Percentiles rank a stretch among this genome's conserved stretches.
Conservation (phyloP, 2,888 invertebrate species). For the Drosophila buzzatii region DNA sequence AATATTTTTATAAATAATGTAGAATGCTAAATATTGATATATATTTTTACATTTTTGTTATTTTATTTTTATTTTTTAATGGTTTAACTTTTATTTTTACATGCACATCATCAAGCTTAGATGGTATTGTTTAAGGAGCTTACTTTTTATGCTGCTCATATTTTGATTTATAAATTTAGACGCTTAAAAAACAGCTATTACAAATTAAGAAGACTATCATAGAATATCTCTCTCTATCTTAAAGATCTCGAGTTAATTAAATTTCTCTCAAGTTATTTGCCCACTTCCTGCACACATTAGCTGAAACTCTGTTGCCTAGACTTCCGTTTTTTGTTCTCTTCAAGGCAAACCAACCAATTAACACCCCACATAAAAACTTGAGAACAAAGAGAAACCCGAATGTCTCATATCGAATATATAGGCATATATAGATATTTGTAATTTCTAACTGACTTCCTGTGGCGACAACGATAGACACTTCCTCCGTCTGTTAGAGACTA, state of each 20-base stretch:
- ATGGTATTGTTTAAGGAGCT: no score
- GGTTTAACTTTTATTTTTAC: no score
- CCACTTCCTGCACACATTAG: constrained; percentile 33
- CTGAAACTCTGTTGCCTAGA: constrained; percentile 6
- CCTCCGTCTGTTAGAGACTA: constrained; percentile 40
- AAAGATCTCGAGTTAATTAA: not conserved
- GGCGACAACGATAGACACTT: constrained; percentile 60
- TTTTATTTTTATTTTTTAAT: no score
- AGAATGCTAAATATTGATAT: no score
- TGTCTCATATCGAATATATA: constrained; percentile 30
- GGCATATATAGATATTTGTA: constrained; percentile 10
- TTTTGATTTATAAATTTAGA: no score
- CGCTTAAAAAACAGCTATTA: not conserved
- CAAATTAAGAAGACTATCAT: not conserved
- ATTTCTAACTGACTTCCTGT: constrained; percentile 65
- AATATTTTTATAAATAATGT: no score
- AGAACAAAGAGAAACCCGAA: constrained; percentile 32
- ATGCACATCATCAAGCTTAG: no score
- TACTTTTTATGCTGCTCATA: no score
- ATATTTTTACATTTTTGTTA: no score
- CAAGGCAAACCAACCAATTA: constrained; percentile 54
- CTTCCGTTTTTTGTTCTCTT: constrained; percentile 17
- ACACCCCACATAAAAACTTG: constrained; percentile 58
- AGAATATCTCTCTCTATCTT: not conserved
- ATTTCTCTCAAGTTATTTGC: not conserved